Evolutionary conservation across 2,888 invertebrate genomes (phyloP), one percentile per base, ranked within the genome.

Genomic region (Melanostoma mellinum): DNA sequence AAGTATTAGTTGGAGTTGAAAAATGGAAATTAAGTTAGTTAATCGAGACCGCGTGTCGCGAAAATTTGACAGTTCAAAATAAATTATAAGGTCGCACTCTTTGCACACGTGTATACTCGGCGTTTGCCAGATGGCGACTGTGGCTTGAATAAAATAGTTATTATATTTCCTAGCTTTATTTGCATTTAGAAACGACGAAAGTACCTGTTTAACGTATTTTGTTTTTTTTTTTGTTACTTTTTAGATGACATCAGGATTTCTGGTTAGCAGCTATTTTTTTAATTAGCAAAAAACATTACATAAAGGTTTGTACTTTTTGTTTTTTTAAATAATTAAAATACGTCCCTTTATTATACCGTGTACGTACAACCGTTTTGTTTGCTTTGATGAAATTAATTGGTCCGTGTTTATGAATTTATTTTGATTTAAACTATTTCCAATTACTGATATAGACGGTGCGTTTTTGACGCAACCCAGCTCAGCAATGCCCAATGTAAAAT

Each of bases 401-500:
- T 88, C 88, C 88, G 88, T 88, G 88, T 88, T 88, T 86, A 88
- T 88, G 88, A 88, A 86, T 84, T 87, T 88, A 80, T 86, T 60
- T 88, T 87, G 88, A 88, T 88, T 88, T 79, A 61, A 61, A 6
- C 38, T 38, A 1, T 30, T 55, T 73, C 78, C 73, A 78, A 67
- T 78, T 78, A 67, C 78, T 78, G 78, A 78, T 35, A 2, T n/a
- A 35, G 32, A 5, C 0, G 6, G 30, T 10, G 48, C 9, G 44
- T 32, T n/a, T 32, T n/a, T 44, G 3, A 3, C 9, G 38, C 3
- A 33, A 46, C n/a, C 9, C 6, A 35, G 33, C 61, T 44, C 38
- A 61, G 33, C 42, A 60, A 10, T 44, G 33, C 10, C 20, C 20
- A 20, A 20, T 20, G 20, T 20, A 20, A 20, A 20, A 20, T 20